Base-by-base conservation (phyloP, 2,113 vertebrate species). In the Sciurus niger region DNA sequence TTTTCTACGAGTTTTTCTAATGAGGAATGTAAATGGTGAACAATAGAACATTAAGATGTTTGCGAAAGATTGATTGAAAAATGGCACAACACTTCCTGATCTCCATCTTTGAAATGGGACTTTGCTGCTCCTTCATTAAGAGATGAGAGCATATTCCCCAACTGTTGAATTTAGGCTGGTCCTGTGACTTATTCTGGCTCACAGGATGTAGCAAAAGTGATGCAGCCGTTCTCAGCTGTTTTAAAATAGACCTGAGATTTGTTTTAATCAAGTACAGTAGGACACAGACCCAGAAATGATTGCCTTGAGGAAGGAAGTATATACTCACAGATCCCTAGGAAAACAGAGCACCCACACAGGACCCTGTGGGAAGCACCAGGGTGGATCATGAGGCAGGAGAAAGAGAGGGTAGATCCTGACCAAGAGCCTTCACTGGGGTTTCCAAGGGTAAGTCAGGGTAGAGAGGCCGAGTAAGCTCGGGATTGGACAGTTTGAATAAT, bases 1-100 rank as follows among this genome's bases (percentile, higher is more conserved):
- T 24, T 96, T 79, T 8, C 67, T 55, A 28, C 63, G 28, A 74
- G 7, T 65, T 88, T 95, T 87, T 89, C 89, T 87, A 34, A 37
- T 78, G 34, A 88, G 32, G 11, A 58, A 79, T 60, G 30, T n/a
- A 93, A 83, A 40, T 73, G 46, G 18, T n/a, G 1, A 93, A 58
- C 67, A 76, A 91, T 51, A 6, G 43, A 53, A 84, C 48, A 32
- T 88, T 77, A 67, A 88, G 55, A 40, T 16, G 3, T 63, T 34
- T 4, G 43, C 37, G 37, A 74, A 60, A 92, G 10, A 12, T 2
- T 79, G 30, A 86, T 70, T 88, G 82, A n/a, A 28, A 84, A 82
- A 46, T 20, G 20, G 22, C 32, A 86, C 20, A 8, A 14, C 14
- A 63, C 37, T 93, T 70, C n/a, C 67, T 8, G 11, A 3, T 46